Evolutionary conservation across 2,113 vertebrate genomes (phyloP).

Genomic region (Ia io): DNA sequence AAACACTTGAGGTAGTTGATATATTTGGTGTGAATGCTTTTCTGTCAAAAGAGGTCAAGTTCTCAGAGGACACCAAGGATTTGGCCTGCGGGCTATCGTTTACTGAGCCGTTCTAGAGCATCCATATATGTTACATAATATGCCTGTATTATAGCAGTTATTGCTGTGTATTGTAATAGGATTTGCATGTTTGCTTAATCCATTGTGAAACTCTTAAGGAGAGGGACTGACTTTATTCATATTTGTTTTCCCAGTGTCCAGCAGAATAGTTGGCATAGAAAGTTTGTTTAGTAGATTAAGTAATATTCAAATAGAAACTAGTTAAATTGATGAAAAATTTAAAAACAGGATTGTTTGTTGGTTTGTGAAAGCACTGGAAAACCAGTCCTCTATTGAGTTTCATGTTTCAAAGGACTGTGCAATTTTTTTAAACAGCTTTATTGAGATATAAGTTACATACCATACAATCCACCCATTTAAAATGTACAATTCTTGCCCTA

Average conservation of each 20-base stretch:
- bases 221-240: background rate
- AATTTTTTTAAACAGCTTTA: conserved; percentile 28
- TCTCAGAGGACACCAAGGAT: background rate
- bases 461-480: background rate
- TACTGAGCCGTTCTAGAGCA: background rate
- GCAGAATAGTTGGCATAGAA: background rate
- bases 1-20: background rate
- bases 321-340: background rate
- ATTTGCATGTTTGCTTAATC: background rate
- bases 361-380: background rate
- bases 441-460: background rate
- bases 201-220: background rate
- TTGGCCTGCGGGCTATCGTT: background rate
- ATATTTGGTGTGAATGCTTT: background rate
- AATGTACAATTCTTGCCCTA: background rate
- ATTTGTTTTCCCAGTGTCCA: background rate
- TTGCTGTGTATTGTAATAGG: background rate
- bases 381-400: background rate
- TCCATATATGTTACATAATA: background rate
- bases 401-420: background rate
- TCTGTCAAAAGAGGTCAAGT: background rate
- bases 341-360: background rate
- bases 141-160: background rate
- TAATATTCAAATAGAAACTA: conserved; percentile 30
- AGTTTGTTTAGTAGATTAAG: background rate